Percentiles rank a stretch among this genome's conserved stretches.
Conservation (phyloP, 2,888 invertebrate species). For the Nephrocerus scutellatus region DNA sequence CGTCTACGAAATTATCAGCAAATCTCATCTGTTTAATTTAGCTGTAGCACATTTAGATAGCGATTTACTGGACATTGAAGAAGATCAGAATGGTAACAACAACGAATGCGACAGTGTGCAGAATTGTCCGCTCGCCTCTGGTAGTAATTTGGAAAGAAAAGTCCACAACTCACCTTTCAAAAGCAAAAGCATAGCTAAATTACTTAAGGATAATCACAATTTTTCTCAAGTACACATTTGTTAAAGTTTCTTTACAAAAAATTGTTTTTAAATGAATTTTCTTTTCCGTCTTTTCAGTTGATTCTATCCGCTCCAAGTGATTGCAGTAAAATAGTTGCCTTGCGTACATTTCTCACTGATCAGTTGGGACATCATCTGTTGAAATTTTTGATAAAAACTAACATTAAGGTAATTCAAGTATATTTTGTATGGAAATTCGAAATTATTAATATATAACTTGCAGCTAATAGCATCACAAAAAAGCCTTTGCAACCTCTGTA, state of each 20-base stretch:
- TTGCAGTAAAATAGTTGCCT: constrained; percentile 41
- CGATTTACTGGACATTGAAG: not conserved
- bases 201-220: constrained; percentile 35
- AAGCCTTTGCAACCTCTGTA: constrained; percentile 40
- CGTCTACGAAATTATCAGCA: constrained; percentile 43
- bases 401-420: constrained; percentile 35
- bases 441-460: constrained; percentile 11
- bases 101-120: constrained; percentile 5
- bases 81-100: not conserved
- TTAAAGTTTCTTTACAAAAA: not conserved
- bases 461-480: constrained; percentile 44
- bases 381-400: constrained; percentile 36
- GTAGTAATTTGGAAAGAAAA: constrained; percentile 5
- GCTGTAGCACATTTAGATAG: too few species aligned
- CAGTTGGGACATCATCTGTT: constrained; percentile 42
- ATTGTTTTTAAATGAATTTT: constrained; percentile 4
- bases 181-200: constrained; percentile 27
- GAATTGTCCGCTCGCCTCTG: constrained; percentile 6
- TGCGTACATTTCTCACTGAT: constrained; percentile 42
- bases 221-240: constrained; percentile 34
- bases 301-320: constrained; percentile 41
- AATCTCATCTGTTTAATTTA: constrained; percentile 33
- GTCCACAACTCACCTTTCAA: constrained; percentile 16
- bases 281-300: constrained; percentile 29
- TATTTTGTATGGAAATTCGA: not conserved